Conservation (phyloP, 2,113 vertebrate genomes). For the Gallinago jamesoni region DNA sequence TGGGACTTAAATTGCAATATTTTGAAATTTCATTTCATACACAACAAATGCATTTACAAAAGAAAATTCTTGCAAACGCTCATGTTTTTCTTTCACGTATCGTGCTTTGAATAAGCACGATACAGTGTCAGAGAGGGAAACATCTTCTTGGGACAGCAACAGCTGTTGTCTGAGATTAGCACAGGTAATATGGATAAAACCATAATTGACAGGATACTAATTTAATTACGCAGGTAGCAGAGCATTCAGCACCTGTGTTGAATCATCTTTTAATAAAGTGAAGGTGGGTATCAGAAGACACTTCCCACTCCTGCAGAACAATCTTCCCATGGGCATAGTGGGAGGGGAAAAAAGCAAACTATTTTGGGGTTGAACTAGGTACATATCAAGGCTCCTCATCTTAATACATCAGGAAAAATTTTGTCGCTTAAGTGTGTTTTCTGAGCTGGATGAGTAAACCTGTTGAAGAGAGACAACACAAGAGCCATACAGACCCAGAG, state of each 20-base stretch:
- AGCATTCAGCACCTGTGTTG: neutral
- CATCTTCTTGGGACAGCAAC: neutral
- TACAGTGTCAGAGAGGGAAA: neutral
- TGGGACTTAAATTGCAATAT: neutral
- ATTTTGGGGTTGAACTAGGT: neutral
- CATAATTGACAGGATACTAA: neutral
- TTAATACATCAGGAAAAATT: neutral
- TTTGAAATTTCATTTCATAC: neutral
- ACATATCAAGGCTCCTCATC: neutral
- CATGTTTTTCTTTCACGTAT: neutral
- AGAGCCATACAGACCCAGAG: neutral
- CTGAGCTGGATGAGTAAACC: neutral
- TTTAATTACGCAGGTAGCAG: neutral
- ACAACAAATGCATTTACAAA: neutral
- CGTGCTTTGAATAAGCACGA: neutral
- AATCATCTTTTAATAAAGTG: neutral
- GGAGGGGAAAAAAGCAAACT: neutral
- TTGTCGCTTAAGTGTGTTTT: neutral
- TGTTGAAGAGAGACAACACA: neutral
- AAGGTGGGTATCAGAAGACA: neutral
- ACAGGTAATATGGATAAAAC: neutral
- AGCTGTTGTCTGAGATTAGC: neutral
- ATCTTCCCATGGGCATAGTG: neutral
- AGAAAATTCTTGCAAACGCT: neutral
- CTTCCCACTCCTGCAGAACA: neutral